Base-by-base conservation (phyloP, 2,797 vertebrate genomes). In the Chromobotia macracanthus region DNA sequence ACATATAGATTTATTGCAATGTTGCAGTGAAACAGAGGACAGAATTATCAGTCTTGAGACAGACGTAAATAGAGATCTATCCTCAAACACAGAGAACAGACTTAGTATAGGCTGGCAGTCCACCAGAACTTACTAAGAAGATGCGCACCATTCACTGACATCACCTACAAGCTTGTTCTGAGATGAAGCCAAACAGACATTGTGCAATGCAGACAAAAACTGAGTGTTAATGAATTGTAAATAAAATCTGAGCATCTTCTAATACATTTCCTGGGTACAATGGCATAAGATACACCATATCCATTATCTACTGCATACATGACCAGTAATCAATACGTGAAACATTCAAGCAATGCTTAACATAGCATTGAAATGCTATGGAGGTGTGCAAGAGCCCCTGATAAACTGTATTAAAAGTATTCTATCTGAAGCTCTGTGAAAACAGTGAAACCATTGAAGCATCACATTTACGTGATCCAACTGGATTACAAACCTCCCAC, bases 61-160 rank as follows among this genome's bases (percentile, higher is more conserved):
- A 69, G 76, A 78, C 38, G 44, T 58, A 81, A 81, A 86, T 60
- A 79, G 63, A 67, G 65, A 51, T 71, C 61, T 79, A 63, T 79
- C 76, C 68, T 74, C 66, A 80, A 64, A 15, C 35, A 61, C 56
- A 28, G 50, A 55, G 25, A 21, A 56, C 63, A 48, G 76, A 72
- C 46, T 58, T 79, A 72, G 73, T 56, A 7, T 5, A 76, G 64
- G 84, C 69, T 81, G 79, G 71, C 53, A 76, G 23, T 60, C 31
- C 7, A 75, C 65, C 80, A 82, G 58, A 50, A 69, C 63, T 74
- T 50, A 53, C 70, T 61, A 28, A 81, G 56, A 72, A 72, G 63
- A 66, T 46, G 46, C 55, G 55, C 51, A 61, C 31, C 31, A 60
- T 80, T 78, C 55, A 71, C 55, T 73, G 68, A 65, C 77, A 46